These are phyloP conservation scores for Phocoena phocoena DNA, from an alignment of 2,113 vertebrate genomes.

Conservation along the genomic window DNA sequence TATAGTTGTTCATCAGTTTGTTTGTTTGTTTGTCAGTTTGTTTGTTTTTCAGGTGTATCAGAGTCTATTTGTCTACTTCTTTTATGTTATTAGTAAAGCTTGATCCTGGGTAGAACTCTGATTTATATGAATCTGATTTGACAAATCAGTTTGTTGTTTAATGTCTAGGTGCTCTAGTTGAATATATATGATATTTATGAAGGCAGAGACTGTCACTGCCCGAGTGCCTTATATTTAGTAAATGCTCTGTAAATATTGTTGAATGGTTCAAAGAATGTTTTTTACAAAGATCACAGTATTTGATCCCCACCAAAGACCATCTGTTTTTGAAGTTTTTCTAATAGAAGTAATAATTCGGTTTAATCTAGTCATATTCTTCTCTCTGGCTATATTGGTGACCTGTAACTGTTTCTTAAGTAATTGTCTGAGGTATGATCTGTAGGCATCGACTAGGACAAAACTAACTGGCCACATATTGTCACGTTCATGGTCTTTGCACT, in stretches of 20 bases:
- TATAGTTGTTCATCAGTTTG: neutral
- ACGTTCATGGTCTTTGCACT: neutral
- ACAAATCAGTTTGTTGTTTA: neutral
- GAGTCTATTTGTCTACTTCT: too few relatives aligned
- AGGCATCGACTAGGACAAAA: neutral
- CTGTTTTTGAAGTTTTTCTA: neutral
- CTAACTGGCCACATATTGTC: neutral
- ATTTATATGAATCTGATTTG: too few relatives aligned
- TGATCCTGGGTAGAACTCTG: too few relatives aligned
- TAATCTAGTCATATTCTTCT: slow-evolving; percentile 41
- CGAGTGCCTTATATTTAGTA: slow-evolving; percentile 15
- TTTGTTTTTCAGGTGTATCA: neutral
- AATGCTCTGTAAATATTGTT: neutral
- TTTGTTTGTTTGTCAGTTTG: neutral
- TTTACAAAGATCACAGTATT: neutral
- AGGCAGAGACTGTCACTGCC: neutral
- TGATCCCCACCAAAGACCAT: neutral
- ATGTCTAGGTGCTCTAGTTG: neutral
- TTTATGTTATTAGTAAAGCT: too few relatives aligned
- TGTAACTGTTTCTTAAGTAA: slow-evolving; percentile 23
- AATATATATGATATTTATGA: neutral
- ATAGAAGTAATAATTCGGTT: slow-evolving; percentile 8
- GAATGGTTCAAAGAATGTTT: slow-evolving; percentile 20
- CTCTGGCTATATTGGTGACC: neutral
- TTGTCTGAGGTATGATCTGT: neutral